Conservation (phyloP, 2,113 vertebrate species). For the Hucho hucho region DNA sequence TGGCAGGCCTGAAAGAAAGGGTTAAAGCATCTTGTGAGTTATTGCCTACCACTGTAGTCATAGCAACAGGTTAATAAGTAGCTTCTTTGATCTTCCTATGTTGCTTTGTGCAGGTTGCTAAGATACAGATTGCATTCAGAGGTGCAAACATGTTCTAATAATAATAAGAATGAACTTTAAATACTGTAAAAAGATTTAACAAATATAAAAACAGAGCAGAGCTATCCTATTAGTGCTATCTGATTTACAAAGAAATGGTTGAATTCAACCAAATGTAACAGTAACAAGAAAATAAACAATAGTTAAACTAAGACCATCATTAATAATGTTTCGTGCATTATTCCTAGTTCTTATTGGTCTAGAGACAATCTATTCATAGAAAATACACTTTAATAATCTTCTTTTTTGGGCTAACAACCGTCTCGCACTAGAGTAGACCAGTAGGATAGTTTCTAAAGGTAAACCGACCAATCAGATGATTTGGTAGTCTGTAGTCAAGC, state of each 20-base stretch:
- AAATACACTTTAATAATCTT: background rate
- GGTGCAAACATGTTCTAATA: conserved; percentile 64
- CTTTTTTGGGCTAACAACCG: conserved; percentile 31
- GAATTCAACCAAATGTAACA: background rate
- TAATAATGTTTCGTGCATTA: background rate
- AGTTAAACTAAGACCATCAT: background rate
- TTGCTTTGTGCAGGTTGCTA: conserved; percentile 74
- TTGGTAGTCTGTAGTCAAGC: conserved; percentile 52
- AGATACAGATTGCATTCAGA: conserved; percentile 69
- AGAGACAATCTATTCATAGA: no score
- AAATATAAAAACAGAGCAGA: background rate
- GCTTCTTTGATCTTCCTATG: conserved; percentile 70
- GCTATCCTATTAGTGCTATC: background rate
- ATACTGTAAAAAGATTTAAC: conserved; percentile 36
- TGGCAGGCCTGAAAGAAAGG: conserved; percentile 53
- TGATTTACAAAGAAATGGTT: conserved; percentile 15
- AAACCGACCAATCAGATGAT: conserved; percentile 63
- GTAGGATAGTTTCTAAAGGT: conserved; percentile 65
- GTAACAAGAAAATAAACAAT: conserved; percentile 20
- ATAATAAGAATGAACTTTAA: conserved; percentile 59
- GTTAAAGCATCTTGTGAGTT: conserved; percentile 73
- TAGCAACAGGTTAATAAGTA: conserved; percentile 83
- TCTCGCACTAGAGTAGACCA: conserved; percentile 61
- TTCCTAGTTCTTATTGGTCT: no score
- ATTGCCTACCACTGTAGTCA: conserved; percentile 74